Percentiles rank a stretch among this genome's conserved stretches.
Conservation (phyloP, 37 sponge, comb jelly and placozoan genomes). For the Ianthella basta region DNA sequence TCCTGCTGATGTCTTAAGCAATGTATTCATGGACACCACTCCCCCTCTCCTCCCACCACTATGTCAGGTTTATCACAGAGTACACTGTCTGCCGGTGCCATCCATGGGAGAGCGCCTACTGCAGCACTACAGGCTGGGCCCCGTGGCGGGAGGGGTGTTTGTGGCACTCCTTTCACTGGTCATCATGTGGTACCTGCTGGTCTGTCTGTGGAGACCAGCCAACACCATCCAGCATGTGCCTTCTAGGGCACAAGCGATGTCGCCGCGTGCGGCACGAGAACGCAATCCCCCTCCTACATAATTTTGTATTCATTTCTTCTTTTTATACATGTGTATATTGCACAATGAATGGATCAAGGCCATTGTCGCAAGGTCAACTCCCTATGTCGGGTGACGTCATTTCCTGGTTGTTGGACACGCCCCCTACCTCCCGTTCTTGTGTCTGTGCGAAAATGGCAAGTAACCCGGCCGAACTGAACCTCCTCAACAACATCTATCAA, state of each 20-base stretch:
- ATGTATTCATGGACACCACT: too few species aligned
- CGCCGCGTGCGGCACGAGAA: background rate
- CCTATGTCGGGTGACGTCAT: too few species aligned
- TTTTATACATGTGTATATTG: background rate
- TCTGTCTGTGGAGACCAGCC: slow-evolving; percentile 22
- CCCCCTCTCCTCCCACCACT: too few species aligned
- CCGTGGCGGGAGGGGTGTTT: slow-evolving; percentile 72
- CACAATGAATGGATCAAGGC: too few species aligned
- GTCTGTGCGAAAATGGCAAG: slow-evolving; percentile 14
- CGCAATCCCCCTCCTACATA: too few species aligned
- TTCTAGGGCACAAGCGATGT: background rate
- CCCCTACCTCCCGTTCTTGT: background rate
- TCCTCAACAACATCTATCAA: background rate
- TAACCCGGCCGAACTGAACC: background rate
- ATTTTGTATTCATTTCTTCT: too few species aligned
- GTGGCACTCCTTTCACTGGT: slow-evolving; percentile 50
- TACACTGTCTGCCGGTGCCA: background rate
- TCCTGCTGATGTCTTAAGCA: too few species aligned
- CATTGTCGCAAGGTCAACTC: too few species aligned
- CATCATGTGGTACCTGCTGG: slow-evolving; percentile 15
- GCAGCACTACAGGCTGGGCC: slow-evolving; percentile 35
- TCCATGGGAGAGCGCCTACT: background rate
- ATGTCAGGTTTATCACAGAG: background rate
- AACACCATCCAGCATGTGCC: background rate
- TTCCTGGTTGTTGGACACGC: too few species aligned